These are phyloP conservation scores for Xestia c-nigrum DNA, from an alignment of 2,888 invertebrate species.

Conservation along the genomic window DNA sequence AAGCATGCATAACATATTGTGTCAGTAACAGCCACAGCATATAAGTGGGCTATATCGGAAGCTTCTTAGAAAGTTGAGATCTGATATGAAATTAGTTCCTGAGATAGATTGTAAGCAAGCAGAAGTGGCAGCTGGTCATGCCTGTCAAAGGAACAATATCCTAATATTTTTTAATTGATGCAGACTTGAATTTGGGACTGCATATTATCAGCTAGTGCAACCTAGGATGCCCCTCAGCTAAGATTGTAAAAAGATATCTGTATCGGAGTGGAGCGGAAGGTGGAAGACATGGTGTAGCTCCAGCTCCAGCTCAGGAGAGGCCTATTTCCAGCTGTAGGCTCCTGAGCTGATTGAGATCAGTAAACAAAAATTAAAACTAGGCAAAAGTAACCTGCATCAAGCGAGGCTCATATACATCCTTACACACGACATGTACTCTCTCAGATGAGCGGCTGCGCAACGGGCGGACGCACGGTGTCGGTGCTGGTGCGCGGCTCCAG, in stretches of 20 bases:
- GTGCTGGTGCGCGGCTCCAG: conserved; percentile 97
- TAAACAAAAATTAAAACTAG: neutral
- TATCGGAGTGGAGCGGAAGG: neutral
- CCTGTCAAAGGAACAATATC: neutral
- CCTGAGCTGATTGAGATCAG: neutral
- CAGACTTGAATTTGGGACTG: neutral
- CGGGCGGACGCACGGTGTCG: conserved; percentile 98
- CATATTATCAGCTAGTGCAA: neutral
- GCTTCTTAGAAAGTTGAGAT: neutral
- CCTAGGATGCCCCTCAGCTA: neutral
- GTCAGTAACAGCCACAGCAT: neutral
- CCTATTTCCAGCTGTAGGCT: neutral
- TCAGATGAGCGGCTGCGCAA: conserved; percentile 96
- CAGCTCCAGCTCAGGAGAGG: neutral
- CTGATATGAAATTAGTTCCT: neutral
- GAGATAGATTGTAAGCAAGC: neutral
- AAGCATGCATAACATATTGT: neutral
- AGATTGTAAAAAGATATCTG: neutral
- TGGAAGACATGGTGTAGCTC: neutral
- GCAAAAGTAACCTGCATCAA: neutral
- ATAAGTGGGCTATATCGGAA: neutral
- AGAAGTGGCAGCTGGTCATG: neutral
- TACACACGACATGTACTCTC: neutral
- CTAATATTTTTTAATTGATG: too few relatives aligned
- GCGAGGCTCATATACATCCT: neutral